Conservation (phyloP, 2,888 invertebrate species). For the Stenotaenia linearis region DNA sequence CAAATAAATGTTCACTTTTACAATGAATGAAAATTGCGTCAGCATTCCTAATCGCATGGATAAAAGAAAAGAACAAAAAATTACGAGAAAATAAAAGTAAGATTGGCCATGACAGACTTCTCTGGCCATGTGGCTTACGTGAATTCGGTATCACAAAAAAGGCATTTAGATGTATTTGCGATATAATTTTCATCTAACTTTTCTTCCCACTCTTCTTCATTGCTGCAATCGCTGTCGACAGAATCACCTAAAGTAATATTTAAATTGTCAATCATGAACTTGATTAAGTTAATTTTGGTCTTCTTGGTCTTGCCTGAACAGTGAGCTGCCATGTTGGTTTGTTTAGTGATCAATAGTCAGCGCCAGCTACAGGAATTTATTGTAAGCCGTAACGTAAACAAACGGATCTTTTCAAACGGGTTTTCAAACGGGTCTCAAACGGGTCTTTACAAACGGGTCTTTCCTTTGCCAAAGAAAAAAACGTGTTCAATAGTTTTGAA, state of each 20-base stretch:
- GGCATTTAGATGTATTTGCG: neutral
- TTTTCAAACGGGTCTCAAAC: too few relatives aligned
- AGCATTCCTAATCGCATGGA: neutral
- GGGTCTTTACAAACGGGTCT: too few relatives aligned
- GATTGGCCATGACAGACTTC: too few relatives aligned
- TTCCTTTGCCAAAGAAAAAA: too few relatives aligned
- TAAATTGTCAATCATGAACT: neutral
- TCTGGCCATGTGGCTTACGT: neutral
- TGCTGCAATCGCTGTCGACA: neutral
- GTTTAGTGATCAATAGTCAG: too few relatives aligned
- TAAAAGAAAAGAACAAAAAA: neutral
- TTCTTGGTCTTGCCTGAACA: neutral
- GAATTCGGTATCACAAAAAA: conserved; percentile 30
- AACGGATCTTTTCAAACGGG: too few relatives aligned
- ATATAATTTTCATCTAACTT: neutral
- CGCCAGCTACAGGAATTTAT: too few relatives aligned
- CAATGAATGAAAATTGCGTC: conserved; percentile 39
- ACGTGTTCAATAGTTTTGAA: too few relatives aligned
- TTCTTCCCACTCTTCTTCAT: neutral
- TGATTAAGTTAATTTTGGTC: too few relatives aligned
- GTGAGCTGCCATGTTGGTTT: neutral
- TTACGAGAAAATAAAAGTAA: neutral
- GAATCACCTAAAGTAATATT: neutral
- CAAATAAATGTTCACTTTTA: conserved; percentile 37
- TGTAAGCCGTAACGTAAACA: too few relatives aligned